Percentiles rank a stretch among this genome's conserved stretches.
These are phyloP conservation scores for Leptinotarsa tumamoca DNA, from an alignment of 2,888 invertebrate genomes.

Conservation along the genomic window DNA sequence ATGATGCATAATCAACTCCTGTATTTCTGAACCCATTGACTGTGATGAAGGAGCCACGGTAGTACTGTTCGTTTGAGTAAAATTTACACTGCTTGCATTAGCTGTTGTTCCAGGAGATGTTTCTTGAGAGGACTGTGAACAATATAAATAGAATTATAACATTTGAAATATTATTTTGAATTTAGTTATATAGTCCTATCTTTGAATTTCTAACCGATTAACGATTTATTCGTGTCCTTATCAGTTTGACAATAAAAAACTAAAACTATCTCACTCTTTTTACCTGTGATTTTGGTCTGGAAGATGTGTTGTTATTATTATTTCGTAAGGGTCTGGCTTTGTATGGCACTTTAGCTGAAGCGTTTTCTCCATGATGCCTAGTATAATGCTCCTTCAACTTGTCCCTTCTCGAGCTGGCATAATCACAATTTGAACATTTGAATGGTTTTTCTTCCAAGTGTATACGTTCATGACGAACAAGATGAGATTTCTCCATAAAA, in stretches of 20 bases:
- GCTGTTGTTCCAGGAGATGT: slow-evolving; percentile 55
- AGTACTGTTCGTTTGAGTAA: slow-evolving; percentile 59
- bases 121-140: slow-evolving; percentile 57
- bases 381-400: slow-evolving; percentile 73
- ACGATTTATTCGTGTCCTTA: too few species aligned
- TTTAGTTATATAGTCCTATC: neutral
- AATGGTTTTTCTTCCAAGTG: slow-evolving; percentile 75
- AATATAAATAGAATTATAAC: neutral
- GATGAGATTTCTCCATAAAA: slow-evolving; percentile 77
- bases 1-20: slow-evolving; percentile 66
- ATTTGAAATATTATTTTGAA: neutral
- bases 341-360: slow-evolving; percentile 69
- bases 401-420: slow-evolving; percentile 74
- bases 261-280: slow-evolving; percentile 1
- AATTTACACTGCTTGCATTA: slow-evolving; percentile 60
- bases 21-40: slow-evolving; percentile 63
- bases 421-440: slow-evolving; percentile 75
- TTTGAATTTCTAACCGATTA: neutral
- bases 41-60: slow-evolving; percentile 57
- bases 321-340: slow-evolving; percentile 66
- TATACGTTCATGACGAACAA: slow-evolving; percentile 75
- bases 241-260: too few species aligned
- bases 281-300: slow-evolving; percentile 62
- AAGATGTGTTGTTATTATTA: slow-evolving; percentile 37
- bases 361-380: slow-evolving; percentile 68